A percentile compares a stretch with the other conserved stretches of the same genome.
Evolutionary conservation across 30 jellyfish, hydroid and myxozoan genomes (phyloP).

Genomic region (Rhopilema esculentum): DNA sequence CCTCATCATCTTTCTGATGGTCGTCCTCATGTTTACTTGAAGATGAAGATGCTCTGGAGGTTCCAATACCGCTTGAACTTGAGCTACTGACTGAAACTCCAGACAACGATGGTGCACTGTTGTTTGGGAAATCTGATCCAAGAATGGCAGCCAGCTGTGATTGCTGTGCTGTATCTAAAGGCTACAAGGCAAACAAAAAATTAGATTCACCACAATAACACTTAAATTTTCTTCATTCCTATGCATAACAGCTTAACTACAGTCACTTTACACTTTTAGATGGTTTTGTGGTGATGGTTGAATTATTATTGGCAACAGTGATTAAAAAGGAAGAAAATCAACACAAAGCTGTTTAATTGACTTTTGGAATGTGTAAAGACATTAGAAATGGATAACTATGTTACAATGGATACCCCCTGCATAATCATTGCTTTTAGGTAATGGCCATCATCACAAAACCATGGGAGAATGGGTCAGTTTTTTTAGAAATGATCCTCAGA

Average conservation of each 20-base stretch:
- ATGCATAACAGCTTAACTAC: too few relatives aligned
- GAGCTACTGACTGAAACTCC: constrained; percentile 71
- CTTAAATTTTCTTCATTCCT: too few relatives aligned
- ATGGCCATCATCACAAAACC: too few relatives aligned
- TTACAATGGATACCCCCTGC: too few relatives aligned
- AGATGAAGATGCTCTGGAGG: constrained; percentile 64
- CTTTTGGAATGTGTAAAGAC: background rate
- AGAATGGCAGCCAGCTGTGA: constrained; percentile 92
- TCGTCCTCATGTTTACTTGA: constrained; percentile 72
- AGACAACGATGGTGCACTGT: constrained; percentile 53
- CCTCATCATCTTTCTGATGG: constrained; percentile 69
- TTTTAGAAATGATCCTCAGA: background rate
- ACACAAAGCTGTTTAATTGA: background rate
- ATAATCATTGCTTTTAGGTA: too few relatives aligned
- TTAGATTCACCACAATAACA: too few relatives aligned
- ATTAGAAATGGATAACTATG: too few relatives aligned
- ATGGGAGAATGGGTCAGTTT: too few relatives aligned
- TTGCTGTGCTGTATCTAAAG: constrained; percentile 87
- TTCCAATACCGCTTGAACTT: constrained; percentile 79
- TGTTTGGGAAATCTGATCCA: constrained; percentile 84
- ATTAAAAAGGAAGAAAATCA: too few relatives aligned
- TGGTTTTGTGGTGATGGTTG: too few relatives aligned
- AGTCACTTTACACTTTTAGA: too few relatives aligned
- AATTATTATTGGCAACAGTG: too few relatives aligned
- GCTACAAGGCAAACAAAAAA: constrained; percentile 42